Conservation (phyloP, 2,888 invertebrate species). For the Thymelicus acteon region DNA sequence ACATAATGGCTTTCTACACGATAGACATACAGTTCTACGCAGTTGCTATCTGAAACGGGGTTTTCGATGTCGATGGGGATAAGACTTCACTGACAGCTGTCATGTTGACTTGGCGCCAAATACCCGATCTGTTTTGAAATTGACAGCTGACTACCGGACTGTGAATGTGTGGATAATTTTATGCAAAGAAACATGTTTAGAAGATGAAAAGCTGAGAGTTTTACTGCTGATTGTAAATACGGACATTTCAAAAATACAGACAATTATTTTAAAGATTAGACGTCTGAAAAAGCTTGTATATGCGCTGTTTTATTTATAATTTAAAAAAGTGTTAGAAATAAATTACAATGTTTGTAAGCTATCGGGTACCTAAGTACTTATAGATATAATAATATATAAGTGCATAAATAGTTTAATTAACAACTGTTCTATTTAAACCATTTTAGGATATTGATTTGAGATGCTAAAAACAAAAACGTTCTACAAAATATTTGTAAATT, state of each 20-base stretch:
- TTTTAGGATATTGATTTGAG: neutral
- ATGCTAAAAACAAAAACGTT: neutral
- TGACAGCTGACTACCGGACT: neutral
- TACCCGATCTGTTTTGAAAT: neutral
- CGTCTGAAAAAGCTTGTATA: too few species aligned
- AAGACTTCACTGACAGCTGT: neutral
- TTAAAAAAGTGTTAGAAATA: too few species aligned
- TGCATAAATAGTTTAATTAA: conserved; percentile 12
- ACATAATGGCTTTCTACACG: conserved; percentile 4
- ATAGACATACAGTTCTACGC: neutral
- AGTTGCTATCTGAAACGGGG: neutral
- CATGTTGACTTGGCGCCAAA: neutral
- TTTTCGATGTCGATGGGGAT: neutral
- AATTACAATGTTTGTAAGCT: too few species aligned
- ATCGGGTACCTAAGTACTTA: too few species aligned
- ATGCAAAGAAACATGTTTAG: neutral
- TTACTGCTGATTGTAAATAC: too few species aligned
- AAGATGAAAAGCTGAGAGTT: too few species aligned
- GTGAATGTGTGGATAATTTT: neutral
- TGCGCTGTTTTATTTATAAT: too few species aligned
- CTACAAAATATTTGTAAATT: neutral
- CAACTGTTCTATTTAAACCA: conserved; percentile 8
- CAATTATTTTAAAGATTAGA: too few species aligned
- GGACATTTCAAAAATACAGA: too few species aligned
- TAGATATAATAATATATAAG: conserved; percentile 15